Base-by-base conservation (phyloP, 1,140 invertebrate species). In the Heliconius hewitsoni region DNA sequence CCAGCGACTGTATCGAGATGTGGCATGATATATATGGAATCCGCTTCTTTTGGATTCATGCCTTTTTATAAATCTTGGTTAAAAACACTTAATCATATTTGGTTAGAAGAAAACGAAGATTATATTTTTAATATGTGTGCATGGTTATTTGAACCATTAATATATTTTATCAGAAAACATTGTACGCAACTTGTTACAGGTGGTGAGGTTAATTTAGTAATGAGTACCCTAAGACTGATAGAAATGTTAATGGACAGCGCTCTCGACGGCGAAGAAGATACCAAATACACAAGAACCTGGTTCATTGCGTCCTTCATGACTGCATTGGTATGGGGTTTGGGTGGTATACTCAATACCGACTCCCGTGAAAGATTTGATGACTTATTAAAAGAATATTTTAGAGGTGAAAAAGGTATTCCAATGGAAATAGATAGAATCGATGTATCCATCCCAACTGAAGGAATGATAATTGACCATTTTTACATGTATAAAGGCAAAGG, bases 21-120 rank as follows among this genome's bases (percentile, higher is more conserved):
- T 92, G 98, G 98, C 71, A 99, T 99, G 98, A 98, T 99, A 81
- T 99, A 98, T 88, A 97, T 99, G 95, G 98, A 98, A 90, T 96
- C 98, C 0, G 90, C 94, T 1, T 96, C 96, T 3, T 93, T 98
- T 13, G 97, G 97, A 2, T 97, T 96, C 95, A 89, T 91, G 73
- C 95, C 97, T 4, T 96, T 97, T 83, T 95, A 97, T 8, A 96
- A 96, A 80, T 98, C 97, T 0, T 98, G 98, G 98, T 85, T 98
- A 2, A 96, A 96, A 37, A 95, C 91, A 27, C 86, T 95, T 18
- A 96, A 96, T 92, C 93, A 95, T 8, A 90, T 95, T 13, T 97
- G 98, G 96, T 95, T 95, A 18, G 95, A 96, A 55, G 96, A 96
- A 78, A 95, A 97, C 83, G 95, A 95, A 78, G 93, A 95, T 50